Base-by-base conservation (phyloP, 2,888 invertebrate species). In the Endomychus coccineus region DNA sequence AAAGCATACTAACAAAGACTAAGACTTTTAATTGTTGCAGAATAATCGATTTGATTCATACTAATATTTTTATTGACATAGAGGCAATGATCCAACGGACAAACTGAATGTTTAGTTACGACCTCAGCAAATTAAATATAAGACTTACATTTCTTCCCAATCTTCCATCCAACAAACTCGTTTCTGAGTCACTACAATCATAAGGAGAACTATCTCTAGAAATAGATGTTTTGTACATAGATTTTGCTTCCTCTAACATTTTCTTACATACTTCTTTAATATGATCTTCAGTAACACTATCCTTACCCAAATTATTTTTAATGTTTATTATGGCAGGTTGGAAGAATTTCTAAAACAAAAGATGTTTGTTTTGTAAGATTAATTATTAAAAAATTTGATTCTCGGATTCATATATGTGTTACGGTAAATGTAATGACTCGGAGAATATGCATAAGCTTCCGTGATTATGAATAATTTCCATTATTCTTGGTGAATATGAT, bases 261-360 rank as follows among this genome's bases (percentile, higher is more conserved):
- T 83, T 80, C 40, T 80, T 71, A 57, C 84, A 85, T 7, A 86
- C 80, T 42, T 79, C 78, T 53, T 77, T 66, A 51, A 78, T 76
- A 65, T 83, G 80, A 58, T 85, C 83, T 60, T 84, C 83, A 47
- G 76, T 78, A 6, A 85, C 80, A 54, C 80, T 78, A 54, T 79
- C 80, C 54, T 77, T 77, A 3, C 84, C 85, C 54, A 83, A 70
- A 65, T 87, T 87, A 47, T 72, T 69, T 54, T 77, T 73, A 49
- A 87, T 83, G 56, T 86, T 87, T 47, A 78, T 77, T 21, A 86
- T 76, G 40, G 83, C 86, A 44, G 84, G 83, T 54, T 80, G 79
- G 67, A 87, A 84, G 65, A 80, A 86, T 69, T 78, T 80, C 83
- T 85, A 14, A 27, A 41, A 37, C 27, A 9, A 22, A 5, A 38